Conservation (phyloP, 2,113 vertebrate species). For the Isurus oxyrinchus region DNA sequence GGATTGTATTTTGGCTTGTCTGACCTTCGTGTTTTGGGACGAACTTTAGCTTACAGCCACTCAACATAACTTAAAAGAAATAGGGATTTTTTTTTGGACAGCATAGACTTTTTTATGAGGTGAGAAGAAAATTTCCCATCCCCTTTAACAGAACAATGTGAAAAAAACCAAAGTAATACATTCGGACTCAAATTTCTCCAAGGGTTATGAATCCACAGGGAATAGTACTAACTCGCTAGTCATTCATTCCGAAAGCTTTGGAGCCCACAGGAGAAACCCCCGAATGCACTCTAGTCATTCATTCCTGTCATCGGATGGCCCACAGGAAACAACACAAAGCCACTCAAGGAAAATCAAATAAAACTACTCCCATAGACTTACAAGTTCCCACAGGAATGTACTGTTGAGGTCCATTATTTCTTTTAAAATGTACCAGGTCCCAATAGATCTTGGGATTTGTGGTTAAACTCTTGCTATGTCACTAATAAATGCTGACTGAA, state of each 20-base stretch:
- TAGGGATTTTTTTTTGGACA: not conserved
- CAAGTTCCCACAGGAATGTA: slow-evolving; percentile 2
- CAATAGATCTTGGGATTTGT: not conserved
- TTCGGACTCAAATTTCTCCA: not conserved
- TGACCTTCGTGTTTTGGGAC: not conserved
- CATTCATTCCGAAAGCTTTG: not conserved
- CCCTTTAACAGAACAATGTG: not conserved
- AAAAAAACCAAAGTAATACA: not conserved
- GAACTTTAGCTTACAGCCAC: not conserved
- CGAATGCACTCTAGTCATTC: not conserved
- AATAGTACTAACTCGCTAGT: not conserved
- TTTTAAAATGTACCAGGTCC: not conserved
- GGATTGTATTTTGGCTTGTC: not conserved
- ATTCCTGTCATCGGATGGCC: not conserved
- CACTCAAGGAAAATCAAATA: slow-evolving; percentile 2
- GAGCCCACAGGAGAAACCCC: not conserved
- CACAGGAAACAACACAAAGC: slow-evolving; percentile 17
- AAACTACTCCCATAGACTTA: slow-evolving; percentile 11
- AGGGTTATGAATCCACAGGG: not conserved
- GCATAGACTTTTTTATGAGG: not conserved
- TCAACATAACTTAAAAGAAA: not conserved
- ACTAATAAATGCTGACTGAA: not conserved
- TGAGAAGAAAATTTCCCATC: not conserved
- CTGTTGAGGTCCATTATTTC: not conserved
- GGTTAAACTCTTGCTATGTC: not conserved